Percentiles rank a stretch among this genome's conserved stretches.
Evolutionary conservation across 2,888 invertebrate species (phyloP).

Genomic region (Ichneumoninae sp.): DNA sequence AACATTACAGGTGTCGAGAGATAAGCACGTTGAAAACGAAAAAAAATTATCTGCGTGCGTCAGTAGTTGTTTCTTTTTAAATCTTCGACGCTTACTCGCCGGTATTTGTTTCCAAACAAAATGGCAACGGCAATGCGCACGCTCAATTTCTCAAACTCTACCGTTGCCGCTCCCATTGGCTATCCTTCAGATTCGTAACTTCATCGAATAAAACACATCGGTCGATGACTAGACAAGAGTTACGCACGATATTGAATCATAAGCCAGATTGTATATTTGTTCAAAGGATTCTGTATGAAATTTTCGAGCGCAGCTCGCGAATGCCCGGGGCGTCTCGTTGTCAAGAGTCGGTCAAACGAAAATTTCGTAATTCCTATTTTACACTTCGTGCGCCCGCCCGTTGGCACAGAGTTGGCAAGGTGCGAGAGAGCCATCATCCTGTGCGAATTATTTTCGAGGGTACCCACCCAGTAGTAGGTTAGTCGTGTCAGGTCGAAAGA

Average conservation of each 20-base stretch:
- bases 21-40: neutral
- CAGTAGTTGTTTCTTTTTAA: conserved; percentile 28
- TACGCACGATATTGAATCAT: neutral
- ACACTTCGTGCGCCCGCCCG: conserved; percentile 18
- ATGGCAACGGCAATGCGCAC: neutral
- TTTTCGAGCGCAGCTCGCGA: neutral
- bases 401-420: conserved; percentile 31
- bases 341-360: conserved; percentile 28
- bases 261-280: neutral
- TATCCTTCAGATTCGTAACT: neutral
- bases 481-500: conserved; percentile 69
- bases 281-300: neutral
- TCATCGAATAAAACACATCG: neutral
- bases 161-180: neutral
- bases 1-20: neutral
- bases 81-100: conserved; percentile 9
- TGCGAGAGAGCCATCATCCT: neutral
- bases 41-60: conserved; percentile 22
- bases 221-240: neutral
- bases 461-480: conserved; percentile 75
- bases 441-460: conserved; percentile 73
- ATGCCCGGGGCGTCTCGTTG: neutral
- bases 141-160: neutral
- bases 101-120: conserved; percentile 57
- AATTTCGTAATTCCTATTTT: conserved; percentile 40